These are phyloP conservation scores for Gasterosteus aculeatus DNA, from an alignment of 2,113 vertebrate genomes.

Conservation along the genomic window DNA sequence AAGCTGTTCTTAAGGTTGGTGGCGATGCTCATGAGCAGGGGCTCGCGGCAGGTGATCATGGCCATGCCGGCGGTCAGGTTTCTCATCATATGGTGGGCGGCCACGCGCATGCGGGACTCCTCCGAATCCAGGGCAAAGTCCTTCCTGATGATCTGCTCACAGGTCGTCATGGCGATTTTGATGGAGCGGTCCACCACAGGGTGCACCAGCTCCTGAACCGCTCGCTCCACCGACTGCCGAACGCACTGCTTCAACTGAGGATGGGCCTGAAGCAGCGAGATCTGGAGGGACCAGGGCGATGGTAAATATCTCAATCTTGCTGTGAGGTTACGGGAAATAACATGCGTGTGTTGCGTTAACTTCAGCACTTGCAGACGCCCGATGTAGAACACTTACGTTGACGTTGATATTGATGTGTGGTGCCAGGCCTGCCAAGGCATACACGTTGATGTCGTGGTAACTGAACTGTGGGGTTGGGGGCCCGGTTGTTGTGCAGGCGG, in stretches of 20 bases:
- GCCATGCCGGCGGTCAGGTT: slow-evolving; percentile 99
- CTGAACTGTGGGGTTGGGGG: slow-evolving; percentile 98
- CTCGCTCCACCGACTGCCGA: slow-evolving; percentile 93
- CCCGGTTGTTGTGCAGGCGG: slow-evolving; percentile 91
- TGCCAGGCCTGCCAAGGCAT: slow-evolving; percentile 92
- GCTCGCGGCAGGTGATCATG: slow-evolving; percentile 98
- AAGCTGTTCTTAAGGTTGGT: slow-evolving; percentile 98
- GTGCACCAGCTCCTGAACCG: slow-evolving; percentile 95
- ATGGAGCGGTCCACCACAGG: slow-evolving; percentile 97
- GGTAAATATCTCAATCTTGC: no score
- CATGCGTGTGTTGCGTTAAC: not conserved
- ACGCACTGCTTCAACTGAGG: slow-evolving; percentile 97
- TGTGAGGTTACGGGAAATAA: no score
- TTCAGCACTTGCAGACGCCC: no score
- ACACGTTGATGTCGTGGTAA: slow-evolving; percentile 98
- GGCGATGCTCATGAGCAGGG: slow-evolving; percentile 96
- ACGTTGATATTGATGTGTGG: slow-evolving; percentile 96
- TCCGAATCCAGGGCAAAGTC: slow-evolving; percentile 98
- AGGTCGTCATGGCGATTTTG: slow-evolving; percentile 99
- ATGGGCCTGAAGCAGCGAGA: slow-evolving; percentile 94
- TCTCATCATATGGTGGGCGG: slow-evolving; percentile 98
- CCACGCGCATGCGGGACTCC: slow-evolving; percentile 97
- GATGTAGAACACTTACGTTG: slow-evolving; percentile 91
- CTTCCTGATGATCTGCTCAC: slow-evolving; percentile 98
- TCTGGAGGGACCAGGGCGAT: slow-evolving; percentile 71